A percentile compares a stretch with the other conserved stretches of the same genome.
Evolutionary conservation across 2,113 vertebrate genomes (phyloP).

Genomic region (Sarotherodon lohbergeri): DNA sequence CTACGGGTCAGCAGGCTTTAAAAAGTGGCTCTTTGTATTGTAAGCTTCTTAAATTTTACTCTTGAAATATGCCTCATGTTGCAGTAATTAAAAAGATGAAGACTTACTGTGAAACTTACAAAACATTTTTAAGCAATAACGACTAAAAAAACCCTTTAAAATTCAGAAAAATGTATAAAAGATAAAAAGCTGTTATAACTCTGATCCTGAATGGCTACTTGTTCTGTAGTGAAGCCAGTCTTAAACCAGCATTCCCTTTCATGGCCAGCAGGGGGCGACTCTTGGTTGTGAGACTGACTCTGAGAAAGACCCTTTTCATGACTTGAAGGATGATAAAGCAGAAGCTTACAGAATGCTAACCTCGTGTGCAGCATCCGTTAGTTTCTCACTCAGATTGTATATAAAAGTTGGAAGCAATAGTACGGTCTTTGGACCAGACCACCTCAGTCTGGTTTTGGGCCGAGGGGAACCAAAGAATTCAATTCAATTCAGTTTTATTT

Average conservation of each 20-base stretch:
- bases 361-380: neutral
- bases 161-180: neutral
- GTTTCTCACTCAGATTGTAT: neutral
- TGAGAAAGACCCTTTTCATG: neutral
- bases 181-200: neutral
- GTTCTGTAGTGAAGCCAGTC: neutral
- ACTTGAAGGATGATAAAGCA: neutral
- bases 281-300: neutral
- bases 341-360: fast-evolving
- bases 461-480: fast-evolving
- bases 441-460: neutral
- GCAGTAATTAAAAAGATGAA: neutral
- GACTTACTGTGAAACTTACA: neutral
- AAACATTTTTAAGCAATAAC: neutral
- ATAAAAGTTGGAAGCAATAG: too few relatives aligned
- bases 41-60: neutral
- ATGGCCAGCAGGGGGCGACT: neutral
- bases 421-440: neutral
- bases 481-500: too few relatives aligned
- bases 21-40: neutral
- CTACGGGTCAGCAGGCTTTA: fast-evolving
- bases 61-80: neutral
- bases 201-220: neutral
- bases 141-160: neutral
- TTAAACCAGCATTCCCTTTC: neutral